Evolutionary conservation across 2,797 vertebrate species (phyloP).

Genomic region (Lateolabrax maculatus): DNA sequence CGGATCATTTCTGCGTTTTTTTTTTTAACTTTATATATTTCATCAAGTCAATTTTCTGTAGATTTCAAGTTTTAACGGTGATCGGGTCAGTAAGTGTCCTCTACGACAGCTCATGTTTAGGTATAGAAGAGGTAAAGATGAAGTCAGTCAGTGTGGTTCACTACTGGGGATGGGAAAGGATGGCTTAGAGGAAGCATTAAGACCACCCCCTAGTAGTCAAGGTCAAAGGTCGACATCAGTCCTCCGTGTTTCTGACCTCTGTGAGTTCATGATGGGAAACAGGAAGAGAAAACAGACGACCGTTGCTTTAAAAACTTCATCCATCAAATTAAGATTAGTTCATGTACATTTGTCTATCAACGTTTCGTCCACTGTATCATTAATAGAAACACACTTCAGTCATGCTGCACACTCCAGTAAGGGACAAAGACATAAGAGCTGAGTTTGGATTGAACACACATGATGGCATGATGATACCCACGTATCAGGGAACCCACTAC

Average conservation of each 20-base stretch:
- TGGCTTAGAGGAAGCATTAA: conserved; percentile 86
- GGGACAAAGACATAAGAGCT: conserved; percentile 76
- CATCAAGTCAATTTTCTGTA: conserved; percentile 84
- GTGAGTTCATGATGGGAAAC: conserved; percentile 69
- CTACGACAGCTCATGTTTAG: conserved; percentile 76
- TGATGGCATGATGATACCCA: conserved; percentile 68
- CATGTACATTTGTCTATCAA: conserved; percentile 72
- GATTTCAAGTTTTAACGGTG: conserved; percentile 87
- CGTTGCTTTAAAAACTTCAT: conserved; percentile 79
- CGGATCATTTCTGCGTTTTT: conserved; percentile 82
- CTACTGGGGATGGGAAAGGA: conserved; percentile 79
- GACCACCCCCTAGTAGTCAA: conserved; percentile 80
- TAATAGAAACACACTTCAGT: conserved; percentile 83
- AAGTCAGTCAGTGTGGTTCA: conserved; percentile 74
- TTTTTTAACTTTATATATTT: conserved; percentile 73
- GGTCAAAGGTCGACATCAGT: conserved; percentile 74
- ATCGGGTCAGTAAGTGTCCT: conserved; percentile 83
- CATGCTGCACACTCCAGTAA: conserved; percentile 81
- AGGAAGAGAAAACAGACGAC: conserved; percentile 75
- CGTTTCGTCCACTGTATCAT: conserved; percentile 71
- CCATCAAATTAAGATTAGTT: conserved; percentile 75
- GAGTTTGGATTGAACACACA: conserved; percentile 71
- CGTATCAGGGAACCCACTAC: conserved; percentile 57
- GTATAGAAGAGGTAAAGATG: conserved; percentile 80
- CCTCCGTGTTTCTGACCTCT: conserved; percentile 61